Evolutionary conservation across 2,797 vertebrate species (phyloP).

Genomic region (Characodon lateralis): DNA sequence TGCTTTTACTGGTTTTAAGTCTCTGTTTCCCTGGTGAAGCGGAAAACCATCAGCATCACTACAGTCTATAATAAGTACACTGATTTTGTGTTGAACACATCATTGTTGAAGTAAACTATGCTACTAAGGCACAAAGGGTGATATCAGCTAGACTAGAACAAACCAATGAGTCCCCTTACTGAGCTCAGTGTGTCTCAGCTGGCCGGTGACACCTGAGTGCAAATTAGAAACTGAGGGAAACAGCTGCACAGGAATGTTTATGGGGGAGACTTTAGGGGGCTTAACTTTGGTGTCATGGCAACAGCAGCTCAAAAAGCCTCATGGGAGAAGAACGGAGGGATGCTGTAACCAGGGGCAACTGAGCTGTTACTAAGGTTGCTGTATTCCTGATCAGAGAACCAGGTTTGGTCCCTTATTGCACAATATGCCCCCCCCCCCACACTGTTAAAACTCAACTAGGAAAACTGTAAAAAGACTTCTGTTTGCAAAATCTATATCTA

Average conservation of each 20-base stretch:
- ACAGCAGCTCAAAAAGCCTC: slow-evolving; percentile 54
- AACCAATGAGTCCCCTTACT: slow-evolving; percentile 2
- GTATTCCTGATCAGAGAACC: slow-evolving; percentile 27
- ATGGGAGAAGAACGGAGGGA: slow-evolving; percentile 55
- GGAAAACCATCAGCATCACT: background rate
- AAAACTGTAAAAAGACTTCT: background rate
- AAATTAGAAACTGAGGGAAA: slow-evolving; percentile 18
- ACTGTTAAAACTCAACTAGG: background rate
- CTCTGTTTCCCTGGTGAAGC: background rate
- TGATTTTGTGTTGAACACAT: background rate
- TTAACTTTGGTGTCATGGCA: slow-evolving; percentile 66
- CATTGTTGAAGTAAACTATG: background rate
- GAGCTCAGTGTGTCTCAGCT: slow-evolving; percentile 8
- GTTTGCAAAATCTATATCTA: background rate
- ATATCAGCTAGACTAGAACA: background rate
- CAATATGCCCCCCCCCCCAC: background rate
- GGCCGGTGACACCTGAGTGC: slow-evolving; percentile 20
- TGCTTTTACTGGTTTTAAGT: background rate
- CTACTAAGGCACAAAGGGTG: background rate
- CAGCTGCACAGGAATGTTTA: slow-evolving; percentile 35
- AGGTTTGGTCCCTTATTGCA: slow-evolving; percentile 11
- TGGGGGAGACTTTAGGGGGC: slow-evolving; percentile 3
- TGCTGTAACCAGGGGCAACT: slow-evolving; percentile 72
- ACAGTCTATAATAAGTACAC: background rate
- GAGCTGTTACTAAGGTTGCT: slow-evolving; percentile 50